Percentiles rank a stretch among this genome's conserved stretches.
Evolutionary conservation across 1,140 invertebrate species (phyloP).

Genomic region (Drosophila albomicans): DNA sequence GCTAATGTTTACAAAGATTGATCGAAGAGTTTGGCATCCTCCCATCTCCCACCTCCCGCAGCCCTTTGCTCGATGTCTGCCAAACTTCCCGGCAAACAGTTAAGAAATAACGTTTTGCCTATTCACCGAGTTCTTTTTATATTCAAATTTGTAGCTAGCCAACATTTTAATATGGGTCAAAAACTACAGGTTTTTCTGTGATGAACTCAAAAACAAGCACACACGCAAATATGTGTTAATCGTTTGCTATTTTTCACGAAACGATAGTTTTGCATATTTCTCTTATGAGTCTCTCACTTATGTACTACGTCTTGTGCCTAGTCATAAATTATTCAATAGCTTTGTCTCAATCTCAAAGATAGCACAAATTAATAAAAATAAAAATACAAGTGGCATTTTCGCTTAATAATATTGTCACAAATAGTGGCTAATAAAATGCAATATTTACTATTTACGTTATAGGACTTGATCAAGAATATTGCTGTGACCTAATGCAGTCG

Average conservation of each 20-base stretch:
- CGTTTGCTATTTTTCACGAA: conserved; percentile 47
- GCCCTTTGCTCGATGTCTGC: background rate
- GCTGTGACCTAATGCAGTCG: background rate
- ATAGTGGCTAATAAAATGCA: background rate
- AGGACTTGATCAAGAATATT: conserved; percentile 11
- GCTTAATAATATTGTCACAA: conserved; percentile 8
- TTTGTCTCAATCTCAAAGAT: conserved; percentile 18
- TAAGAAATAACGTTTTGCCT: conserved; percentile 64
- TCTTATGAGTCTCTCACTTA: conserved; percentile 4
- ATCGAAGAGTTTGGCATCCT: conserved; percentile 37
- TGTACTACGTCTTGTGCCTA: conserved; percentile 7
- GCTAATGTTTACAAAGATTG: conserved; percentile 28
- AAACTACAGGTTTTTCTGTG: conserved; percentile 71
- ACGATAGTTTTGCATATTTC: conserved; percentile 30
- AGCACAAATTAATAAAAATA: background rate
- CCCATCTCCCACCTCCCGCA: background rate
- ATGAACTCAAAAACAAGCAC: conserved; percentile 50
- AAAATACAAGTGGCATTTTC: conserved; percentile 45
- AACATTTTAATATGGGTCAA: conserved; percentile 75
- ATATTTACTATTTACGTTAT: conserved; percentile 16
- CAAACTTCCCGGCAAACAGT: conserved; percentile 55
- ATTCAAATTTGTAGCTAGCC: conserved; percentile 66
- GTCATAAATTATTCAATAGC: conserved; percentile 53
- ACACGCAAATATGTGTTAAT: conserved; percentile 69
- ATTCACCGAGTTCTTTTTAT: conserved; percentile 65